Evolutionary conservation across 2,888 invertebrate species (phyloP).

Genomic region (Lordiphosa fenestrarum): DNA sequence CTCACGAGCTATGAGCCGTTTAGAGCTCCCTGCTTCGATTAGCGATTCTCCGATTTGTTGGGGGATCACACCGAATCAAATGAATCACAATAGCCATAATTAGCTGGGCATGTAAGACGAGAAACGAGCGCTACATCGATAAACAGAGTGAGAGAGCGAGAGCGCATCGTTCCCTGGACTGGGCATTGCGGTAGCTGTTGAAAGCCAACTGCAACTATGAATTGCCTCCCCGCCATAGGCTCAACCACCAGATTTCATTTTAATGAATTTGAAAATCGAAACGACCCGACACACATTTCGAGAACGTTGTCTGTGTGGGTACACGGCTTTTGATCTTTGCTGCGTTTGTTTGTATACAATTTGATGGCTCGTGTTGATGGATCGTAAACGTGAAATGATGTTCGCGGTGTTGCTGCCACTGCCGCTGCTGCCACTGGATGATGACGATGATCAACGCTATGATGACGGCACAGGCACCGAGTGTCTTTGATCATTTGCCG

Average conservation of each 20-base stretch:
- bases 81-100: constrained; percentile 25
- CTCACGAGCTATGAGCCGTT: too few species aligned
- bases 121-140: background rate
- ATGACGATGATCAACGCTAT: constrained; percentile 63
- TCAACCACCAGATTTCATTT: constrained; percentile 42
- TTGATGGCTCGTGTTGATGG: constrained; percentile 80
- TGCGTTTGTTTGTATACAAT: constrained; percentile 80
- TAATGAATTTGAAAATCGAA: constrained; percentile 51
- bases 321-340: constrained; percentile 78
- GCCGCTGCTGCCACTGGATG: constrained; percentile 16
- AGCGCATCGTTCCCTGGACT: constrained; percentile 12
- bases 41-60: too few species aligned
- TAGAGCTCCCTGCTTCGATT: too few species aligned
- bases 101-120: constrained; percentile 24
- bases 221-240: constrained; percentile 20
- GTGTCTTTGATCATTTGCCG: constrained; percentile 73
- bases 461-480: constrained; percentile 66
- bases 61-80: background rate
- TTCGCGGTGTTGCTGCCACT: constrained; percentile 49
- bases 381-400: constrained; percentile 76
- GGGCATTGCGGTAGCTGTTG: constrained; percentile 21
- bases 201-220: constrained; percentile 45
- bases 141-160: constrained; percentile 7
- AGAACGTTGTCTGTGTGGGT: constrained; percentile 35
- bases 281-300: constrained; percentile 15